Conservation (phyloP, 1,140 invertebrate genomes). For the Heliconius melpomene region DNA sequence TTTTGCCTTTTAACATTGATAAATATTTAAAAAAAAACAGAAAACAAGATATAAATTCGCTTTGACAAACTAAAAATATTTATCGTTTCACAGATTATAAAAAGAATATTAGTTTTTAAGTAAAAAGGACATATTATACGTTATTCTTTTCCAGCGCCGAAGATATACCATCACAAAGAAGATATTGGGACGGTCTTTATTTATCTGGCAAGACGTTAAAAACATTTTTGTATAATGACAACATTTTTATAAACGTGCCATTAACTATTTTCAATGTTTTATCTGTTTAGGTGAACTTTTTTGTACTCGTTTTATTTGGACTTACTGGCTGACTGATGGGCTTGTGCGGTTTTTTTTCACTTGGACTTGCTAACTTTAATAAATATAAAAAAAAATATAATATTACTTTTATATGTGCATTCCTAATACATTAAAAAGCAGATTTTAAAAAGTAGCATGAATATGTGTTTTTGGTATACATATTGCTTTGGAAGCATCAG, state of each 20-base stretch:
- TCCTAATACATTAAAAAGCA: neutral
- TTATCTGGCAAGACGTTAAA: constrained; percentile 25
- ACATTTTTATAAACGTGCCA: constrained; percentile 25
- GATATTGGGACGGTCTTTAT: constrained; percentile 36
- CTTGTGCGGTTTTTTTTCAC: neutral
- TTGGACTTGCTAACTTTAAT: constrained; percentile 4
- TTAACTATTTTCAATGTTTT: constrained; percentile 24
- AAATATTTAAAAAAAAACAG: no score
- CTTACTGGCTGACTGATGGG: constrained; percentile 7
- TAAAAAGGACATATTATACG: constrained; percentile 27
- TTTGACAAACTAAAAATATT: neutral
- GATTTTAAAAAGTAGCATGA: no score
- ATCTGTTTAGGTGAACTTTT: constrained; percentile 12
- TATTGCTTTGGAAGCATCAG: no score
- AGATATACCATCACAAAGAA: constrained; percentile 31
- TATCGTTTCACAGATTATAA: neutral
- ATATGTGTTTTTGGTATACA: no score
- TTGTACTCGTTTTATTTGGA: neutral
- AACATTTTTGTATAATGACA: constrained; percentile 33
- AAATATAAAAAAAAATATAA: neutral
- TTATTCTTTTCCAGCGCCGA: constrained; percentile 40
- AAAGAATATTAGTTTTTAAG: neutral
- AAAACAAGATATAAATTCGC: no score
- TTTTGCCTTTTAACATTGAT: no score
- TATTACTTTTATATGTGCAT: neutral